These are phyloP conservation scores for Saiga tatarica DNA, from an alignment of 2,113 vertebrate species.

Conservation along the genomic window DNA sequence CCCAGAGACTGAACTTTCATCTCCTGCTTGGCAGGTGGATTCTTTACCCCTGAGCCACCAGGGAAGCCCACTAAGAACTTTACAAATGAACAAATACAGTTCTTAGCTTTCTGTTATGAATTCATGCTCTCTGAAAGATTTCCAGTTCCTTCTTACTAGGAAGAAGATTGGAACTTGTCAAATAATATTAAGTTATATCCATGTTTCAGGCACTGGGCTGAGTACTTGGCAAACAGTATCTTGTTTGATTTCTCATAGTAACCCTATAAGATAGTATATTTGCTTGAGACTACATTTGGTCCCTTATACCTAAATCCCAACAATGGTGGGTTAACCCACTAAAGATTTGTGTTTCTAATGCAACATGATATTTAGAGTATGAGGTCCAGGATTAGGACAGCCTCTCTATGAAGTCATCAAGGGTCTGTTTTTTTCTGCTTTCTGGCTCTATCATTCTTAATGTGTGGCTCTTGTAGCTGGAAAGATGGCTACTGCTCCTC, in stretches of 20 bases:
- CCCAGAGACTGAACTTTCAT: background rate
- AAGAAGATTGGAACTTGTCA: background rate
- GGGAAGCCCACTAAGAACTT: background rate
- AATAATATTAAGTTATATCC: background rate
- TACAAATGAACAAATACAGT: background rate
- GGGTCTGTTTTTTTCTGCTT: background rate
- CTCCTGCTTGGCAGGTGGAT: background rate
- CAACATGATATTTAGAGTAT: background rate
- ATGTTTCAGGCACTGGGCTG: background rate
- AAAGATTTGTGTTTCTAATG: background rate
- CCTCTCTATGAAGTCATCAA: background rate
- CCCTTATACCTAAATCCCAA: background rate
- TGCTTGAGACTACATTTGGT: background rate
- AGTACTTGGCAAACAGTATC: background rate
- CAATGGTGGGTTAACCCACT: background rate
- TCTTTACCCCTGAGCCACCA: background rate
- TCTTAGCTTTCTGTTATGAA: background rate
- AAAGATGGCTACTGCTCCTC: background rate
- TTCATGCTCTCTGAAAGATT: background rate
- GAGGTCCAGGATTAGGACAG: background rate
- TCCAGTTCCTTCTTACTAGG: background rate
- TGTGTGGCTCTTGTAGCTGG: background rate
- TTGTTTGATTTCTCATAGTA: background rate
- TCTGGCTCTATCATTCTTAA: background rate
- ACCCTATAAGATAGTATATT: background rate